These are phyloP conservation scores for Saturnia pavonia DNA, from an alignment of 2,888 invertebrate genomes.

Conservation along the genomic window DNA sequence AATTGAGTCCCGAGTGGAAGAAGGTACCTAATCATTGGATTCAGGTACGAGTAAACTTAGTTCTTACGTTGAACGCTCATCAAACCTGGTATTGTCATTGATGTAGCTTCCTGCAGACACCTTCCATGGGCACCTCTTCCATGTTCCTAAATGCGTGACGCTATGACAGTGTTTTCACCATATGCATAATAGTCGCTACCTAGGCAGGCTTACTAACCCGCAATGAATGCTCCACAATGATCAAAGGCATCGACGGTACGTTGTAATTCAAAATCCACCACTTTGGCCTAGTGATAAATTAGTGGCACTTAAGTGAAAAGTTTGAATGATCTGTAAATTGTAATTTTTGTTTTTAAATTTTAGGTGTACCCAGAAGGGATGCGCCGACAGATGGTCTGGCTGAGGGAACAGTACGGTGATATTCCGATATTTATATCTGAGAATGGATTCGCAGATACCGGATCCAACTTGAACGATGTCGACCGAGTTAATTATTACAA, in stretches of 20 bases:
- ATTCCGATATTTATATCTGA: slow-evolving; percentile 68
- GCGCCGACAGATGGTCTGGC: slow-evolving; percentile 56
- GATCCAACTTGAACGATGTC: slow-evolving; percentile 44
- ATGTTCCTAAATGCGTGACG: no score
- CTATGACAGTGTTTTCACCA: no score
- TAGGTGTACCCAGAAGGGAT: slow-evolving; percentile 64
- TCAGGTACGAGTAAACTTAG: slow-evolving; percentile 31
- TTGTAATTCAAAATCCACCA: not conserved
- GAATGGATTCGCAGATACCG: slow-evolving; percentile 56
- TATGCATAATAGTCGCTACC: no score
- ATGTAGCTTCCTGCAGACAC: not conserved
- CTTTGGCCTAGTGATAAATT: not conserved
- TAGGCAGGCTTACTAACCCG: no score
- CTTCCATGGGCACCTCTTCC: not conserved
- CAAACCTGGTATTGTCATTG: not conserved
- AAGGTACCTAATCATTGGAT: slow-evolving; percentile 26
- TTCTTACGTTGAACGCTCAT: not conserved
- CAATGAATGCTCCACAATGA: no score
- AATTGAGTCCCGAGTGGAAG: slow-evolving; percentile 29
- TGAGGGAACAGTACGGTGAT: slow-evolving; percentile 61
- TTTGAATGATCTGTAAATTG: not conserved
- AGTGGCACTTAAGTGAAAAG: not conserved
- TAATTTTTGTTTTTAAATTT: not conserved
- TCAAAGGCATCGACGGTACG: no score
- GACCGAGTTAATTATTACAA: slow-evolving; percentile 42